Evolutionary conservation across 2,797 vertebrate genomes (phyloP), one percentile per base, ranked within the genome.

Genomic region (Micrastur ruficollis): DNA sequence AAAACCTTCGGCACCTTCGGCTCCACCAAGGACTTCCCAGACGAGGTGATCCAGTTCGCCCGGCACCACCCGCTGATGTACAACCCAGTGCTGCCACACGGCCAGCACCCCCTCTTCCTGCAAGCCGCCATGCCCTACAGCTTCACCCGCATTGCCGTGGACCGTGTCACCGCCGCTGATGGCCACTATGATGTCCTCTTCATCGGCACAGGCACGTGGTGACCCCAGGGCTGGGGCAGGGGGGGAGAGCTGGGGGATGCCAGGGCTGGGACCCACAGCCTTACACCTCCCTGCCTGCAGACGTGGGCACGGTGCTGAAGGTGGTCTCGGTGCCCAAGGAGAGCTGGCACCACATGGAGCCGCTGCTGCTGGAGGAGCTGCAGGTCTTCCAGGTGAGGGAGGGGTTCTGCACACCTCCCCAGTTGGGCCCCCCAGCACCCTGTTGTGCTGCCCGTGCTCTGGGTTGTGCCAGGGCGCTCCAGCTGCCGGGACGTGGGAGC

Each of bases 31-130:
- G 99, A 99, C 94, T 99, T 99, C 89, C 99, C 99, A 1, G 99
- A 99, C 0, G 99, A 99, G 6, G 99, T 99, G 97, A 99, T 99
- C 96, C 99, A 99, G 98, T 99, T 99, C 86, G 99, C 99, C 1
- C 98, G 99, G 32, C 99, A 99, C 97, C 99, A 99, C 97, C 99
- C 99, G 0, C 98, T 99, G 89, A 99, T 99, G 99, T 99, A 99
- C 90, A 99, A 99, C 97, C 98, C 99, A 0, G 98, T 99, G 53
- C 98, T 99, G 96, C 99, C 99, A 1, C 96, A 99, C 13, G 98
- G 98, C 50, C 98, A 98, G 13, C 98, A 97, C 8, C 99, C 99
- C 4, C 78, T 99, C 89, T 99, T 99, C 62, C 96, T 99, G 79
- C 98, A 99, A 95, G 99, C 98, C 4, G 97, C 98, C 0, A 97